Base-by-base conservation (phyloP, 2,797 vertebrate genomes). In the Chromobotia macracanthus region DNA sequence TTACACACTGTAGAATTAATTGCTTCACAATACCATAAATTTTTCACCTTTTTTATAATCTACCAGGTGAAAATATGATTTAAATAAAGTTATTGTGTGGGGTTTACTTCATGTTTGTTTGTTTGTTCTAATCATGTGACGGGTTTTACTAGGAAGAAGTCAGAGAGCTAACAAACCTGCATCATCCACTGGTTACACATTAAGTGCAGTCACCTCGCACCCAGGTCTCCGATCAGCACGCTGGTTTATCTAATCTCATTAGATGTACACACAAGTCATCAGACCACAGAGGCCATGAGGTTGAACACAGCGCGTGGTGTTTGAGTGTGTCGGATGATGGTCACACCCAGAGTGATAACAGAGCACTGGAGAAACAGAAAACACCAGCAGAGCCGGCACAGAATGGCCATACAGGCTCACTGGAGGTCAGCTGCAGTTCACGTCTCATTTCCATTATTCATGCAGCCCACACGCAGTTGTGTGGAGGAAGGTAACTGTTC, bases 381-480 rank as follows among this genome's bases (percentile, higher is more conserved):
- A 55, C 64, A 60, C 31, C 65, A 68, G 55, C 72, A 75, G 46
- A 64, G 28, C 1, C 13, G 44, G 68, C 11, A 71, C 19, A 23
- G 41, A 64, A 51, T 55, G 65, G 66, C 19, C 4, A 35, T 41
- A 50, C 56, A 44, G 56, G 44, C 53, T 89, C 85, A 87, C 84
- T 66, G 28, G 83, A 85, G 90, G 91, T 92, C 91, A 92, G 82
- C 75, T 0, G 72, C 44, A 76, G 82, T 79, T 80, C 80, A 82
- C 31, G 31, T 60, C 21, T 5, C 83, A 76, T 55, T 87, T 90
- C 87, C 87, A 90, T 91, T 90, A 91, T 92, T 92, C 82, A 90
- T 90, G 86, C 84, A 48, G 78, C 74, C 81, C 73, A 70, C 46
- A 66, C 71, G 73, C 80, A 78, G 87, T 88, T 83, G 84, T 68